These are phyloP conservation scores for Pachyseris speciosa DNA, from an alignment of 64 coral and sea anemone species.

Conservation along the genomic window DNA sequence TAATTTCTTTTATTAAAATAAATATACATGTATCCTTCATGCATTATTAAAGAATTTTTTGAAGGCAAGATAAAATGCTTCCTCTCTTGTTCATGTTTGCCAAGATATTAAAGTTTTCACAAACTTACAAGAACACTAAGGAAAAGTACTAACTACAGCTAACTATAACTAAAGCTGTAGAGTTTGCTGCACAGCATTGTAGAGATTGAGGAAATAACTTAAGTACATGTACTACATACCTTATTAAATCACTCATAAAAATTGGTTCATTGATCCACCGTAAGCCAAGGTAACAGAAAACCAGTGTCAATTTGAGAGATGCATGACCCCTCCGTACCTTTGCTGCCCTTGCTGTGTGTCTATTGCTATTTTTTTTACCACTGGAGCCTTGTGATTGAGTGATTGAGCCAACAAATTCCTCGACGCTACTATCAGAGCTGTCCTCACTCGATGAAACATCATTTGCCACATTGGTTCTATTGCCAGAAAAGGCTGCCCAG, in stretches of 20 bases:
- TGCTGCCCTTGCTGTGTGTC: neutral
- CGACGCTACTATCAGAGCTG: constrained; percentile 17
- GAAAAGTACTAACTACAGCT: no score
- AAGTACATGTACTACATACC: no score
- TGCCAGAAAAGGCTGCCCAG: neutral
- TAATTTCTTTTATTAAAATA: no score
- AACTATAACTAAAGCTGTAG: no score
- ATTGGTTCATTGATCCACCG: constrained; percentile 84
- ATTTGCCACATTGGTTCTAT: neutral
- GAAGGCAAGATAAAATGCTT: no score
- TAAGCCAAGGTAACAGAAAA: constrained; percentile 74
- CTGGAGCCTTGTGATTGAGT: neutral
- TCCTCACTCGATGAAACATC: neutral
- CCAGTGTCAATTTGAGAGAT: constrained; percentile 39
- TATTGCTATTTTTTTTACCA: neutral
- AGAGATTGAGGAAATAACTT: no score
- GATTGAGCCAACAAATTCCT: constrained; percentile 68
- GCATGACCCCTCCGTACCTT: neutral
- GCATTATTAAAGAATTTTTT: no score
- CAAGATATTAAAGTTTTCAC: no score
- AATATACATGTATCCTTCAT: no score
- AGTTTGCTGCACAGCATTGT: no score
- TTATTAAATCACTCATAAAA: constrained; percentile 78
- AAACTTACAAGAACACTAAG: no score
- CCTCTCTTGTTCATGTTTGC: no score